A percentile compares a stretch with the other conserved stretches of the same genome.
These are phyloP conservation scores for Drosophila truncata DNA, from an alignment of 1,140 invertebrate genomes.

Conservation along the genomic window DNA sequence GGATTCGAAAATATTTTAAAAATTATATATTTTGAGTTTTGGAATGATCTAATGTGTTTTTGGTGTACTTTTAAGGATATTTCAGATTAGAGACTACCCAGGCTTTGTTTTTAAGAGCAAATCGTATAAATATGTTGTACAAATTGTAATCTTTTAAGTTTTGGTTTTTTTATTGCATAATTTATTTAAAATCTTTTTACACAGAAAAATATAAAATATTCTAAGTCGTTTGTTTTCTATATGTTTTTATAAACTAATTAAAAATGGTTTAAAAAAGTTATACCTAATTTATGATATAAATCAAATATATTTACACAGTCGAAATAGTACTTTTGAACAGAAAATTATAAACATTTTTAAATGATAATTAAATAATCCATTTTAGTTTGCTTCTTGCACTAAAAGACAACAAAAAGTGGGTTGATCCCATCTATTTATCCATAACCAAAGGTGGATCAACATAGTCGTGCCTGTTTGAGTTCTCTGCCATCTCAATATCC, in stretches of 20 bases:
- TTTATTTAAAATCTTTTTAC: not conserved
- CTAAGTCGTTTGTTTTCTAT: not conserved
- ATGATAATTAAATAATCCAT: not conserved
- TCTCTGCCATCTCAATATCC: slow-evolving; percentile 1
- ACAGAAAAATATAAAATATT: too few relatives aligned
- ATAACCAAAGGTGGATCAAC: slow-evolving; percentile 55
- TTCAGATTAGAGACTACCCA: not conserved
- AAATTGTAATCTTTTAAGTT: too few relatives aligned
- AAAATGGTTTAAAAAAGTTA: not conserved
- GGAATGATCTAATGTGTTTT: not conserved
- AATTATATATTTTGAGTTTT: not conserved
- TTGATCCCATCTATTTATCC: slow-evolving; percentile 45
- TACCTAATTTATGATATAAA: not conserved
- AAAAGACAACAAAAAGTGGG: not conserved
- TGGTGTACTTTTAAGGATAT: not conserved
- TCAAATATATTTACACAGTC: slow-evolving; percentile 26
- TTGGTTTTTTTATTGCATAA: not conserved
- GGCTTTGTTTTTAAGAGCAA: not conserved
- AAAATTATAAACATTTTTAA: not conserved
- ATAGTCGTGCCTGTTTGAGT: slow-evolving; percentile 7
- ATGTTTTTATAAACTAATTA: not conserved
- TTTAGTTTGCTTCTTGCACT: not conserved
- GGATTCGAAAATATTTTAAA: not conserved
- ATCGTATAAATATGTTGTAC: too few relatives aligned
- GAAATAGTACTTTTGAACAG: not conserved